Evolutionary conservation across 1,140 invertebrate genomes (phyloP).

Genomic region (Danaus melanippus): DNA sequence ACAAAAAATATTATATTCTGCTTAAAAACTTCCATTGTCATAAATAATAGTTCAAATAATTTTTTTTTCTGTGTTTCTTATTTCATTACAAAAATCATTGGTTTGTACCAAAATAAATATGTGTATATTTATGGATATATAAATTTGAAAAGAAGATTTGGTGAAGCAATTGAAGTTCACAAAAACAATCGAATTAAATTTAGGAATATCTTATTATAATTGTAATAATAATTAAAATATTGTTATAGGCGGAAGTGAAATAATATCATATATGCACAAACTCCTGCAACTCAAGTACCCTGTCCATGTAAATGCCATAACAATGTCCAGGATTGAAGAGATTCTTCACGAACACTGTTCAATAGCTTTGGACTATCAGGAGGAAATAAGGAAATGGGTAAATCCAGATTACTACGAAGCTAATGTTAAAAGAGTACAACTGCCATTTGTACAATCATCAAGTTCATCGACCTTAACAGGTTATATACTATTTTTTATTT

Average conservation of each 20-base stretch:
- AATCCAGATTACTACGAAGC: constrained; percentile 86
- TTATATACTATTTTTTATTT: constrained; percentile 13
- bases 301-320: constrained; percentile 89
- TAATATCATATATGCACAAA: constrained; percentile 89
- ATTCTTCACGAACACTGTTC: constrained; percentile 86
- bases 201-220: too few species aligned
- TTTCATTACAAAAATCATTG: too few species aligned
- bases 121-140: too few species aligned
- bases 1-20: too few species aligned
- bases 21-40: too few species aligned
- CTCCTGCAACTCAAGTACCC: constrained; percentile 96
- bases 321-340: constrained; percentile 89
- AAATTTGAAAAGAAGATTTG: too few species aligned
- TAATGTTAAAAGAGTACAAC: constrained; percentile 87
- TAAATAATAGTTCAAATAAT: too few species aligned
- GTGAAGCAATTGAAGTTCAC: too few species aligned
- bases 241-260: constrained; percentile 82
- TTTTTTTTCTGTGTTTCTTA: too few species aligned
- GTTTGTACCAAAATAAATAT: too few species aligned
- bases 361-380: constrained; percentile 84
- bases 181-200: too few species aligned
- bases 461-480: constrained; percentile 50
- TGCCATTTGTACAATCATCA: constrained; percentile 80
- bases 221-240: constrained; percentile 1
- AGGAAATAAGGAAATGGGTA: constrained; percentile 86